Conservation (phyloP, 2,797 vertebrate species). For the Gallinago stenura region DNA sequence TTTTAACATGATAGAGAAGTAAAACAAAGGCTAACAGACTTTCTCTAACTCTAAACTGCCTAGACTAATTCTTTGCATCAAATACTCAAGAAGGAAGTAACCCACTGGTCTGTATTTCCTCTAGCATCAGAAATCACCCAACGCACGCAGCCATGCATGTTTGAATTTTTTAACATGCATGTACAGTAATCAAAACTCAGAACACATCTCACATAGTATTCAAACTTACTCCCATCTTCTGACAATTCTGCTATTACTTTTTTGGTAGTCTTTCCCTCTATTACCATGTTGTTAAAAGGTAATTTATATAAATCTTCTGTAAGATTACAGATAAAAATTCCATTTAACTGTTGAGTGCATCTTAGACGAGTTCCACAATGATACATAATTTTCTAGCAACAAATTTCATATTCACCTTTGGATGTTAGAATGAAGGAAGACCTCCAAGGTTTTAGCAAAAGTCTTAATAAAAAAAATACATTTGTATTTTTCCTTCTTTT, state of each 20-base stretch:
- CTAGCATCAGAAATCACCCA: not conserved
- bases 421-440: constrained; percentile 26
- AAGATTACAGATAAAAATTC: constrained; percentile 62
- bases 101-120: not conserved
- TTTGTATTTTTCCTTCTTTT: constrained; percentile 1
- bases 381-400: constrained; percentile 52
- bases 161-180: not conserved
- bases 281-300: not conserved
- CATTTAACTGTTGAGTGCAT: constrained; percentile 64
- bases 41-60: not conserved
- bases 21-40: constrained; percentile 37
- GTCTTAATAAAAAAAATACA: constrained; percentile 32
- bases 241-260: constrained; percentile 36
- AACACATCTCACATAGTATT: not conserved
- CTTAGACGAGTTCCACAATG: constrained; percentile 26
- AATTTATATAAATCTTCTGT: constrained; percentile 37
- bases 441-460: constrained; percentile 25
- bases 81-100: not conserved
- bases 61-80: not conserved
- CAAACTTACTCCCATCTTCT: not conserved
- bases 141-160: not conserved
- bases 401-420: constrained; percentile 44
- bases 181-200: constrained; percentile 7
- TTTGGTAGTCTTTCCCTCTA: not conserved
- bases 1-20: not conserved